Evolutionary conservation across 2,797 vertebrate species (phyloP).

Genomic region (Staurois parvus): DNA sequence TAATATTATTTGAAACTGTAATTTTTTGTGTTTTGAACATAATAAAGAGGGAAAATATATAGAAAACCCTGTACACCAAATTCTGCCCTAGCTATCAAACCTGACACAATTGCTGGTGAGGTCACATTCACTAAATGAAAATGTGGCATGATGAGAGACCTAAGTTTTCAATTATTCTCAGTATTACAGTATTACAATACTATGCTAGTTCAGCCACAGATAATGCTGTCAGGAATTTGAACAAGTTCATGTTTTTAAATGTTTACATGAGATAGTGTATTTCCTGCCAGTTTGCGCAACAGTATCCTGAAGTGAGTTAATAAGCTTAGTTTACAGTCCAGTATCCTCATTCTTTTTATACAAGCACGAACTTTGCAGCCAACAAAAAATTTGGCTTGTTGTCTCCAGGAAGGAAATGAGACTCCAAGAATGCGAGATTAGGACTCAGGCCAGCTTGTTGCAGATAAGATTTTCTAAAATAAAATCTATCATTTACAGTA

Average conservation of each 20-base stretch:
- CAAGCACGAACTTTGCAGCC: conserved; percentile 59
- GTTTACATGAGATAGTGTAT: conserved; percentile 21
- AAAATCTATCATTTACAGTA: conserved; percentile 6
- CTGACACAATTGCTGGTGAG: no score
- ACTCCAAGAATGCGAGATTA: conserved; percentile 33
- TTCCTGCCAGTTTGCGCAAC: conserved; percentile 7
- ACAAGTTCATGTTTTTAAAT: conserved; percentile 9
- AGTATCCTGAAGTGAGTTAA: background rate
- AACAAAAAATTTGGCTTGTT: background rate
- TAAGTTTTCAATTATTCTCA: background rate
- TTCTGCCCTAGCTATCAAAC: no score
- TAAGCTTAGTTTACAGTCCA: conserved; percentile 59
- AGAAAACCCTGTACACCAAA: no score
- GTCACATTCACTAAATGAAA: no score
- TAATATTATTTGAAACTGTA: no score
- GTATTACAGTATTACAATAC: background rate
- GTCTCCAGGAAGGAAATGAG: conserved; percentile 61
- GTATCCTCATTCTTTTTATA: conserved; percentile 59
- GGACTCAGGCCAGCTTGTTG: background rate
- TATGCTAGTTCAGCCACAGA: background rate
- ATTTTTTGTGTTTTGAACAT: no score
- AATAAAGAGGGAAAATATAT: no score
- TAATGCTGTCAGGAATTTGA: conserved; percentile 5
- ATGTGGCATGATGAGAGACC: background rate
- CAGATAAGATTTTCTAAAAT: conserved; percentile 28